Base-by-base conservation (phyloP, 1,140 invertebrate species). In the Drosophila pachea region DNA sequence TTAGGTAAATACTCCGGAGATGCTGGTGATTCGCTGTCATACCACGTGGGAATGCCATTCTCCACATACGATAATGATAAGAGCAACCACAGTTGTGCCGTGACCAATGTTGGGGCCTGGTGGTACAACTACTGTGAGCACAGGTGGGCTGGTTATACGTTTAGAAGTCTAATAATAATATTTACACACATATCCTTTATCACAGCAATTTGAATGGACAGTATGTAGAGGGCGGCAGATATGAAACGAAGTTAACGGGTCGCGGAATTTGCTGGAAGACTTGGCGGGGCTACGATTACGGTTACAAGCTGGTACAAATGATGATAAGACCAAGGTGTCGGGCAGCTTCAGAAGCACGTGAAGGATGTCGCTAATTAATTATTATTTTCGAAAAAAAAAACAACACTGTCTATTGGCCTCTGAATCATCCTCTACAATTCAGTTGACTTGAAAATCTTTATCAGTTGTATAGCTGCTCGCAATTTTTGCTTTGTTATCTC, bases 71-170 rank as follows among this genome's bases (percentile, higher is more conserved):
- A 83, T 72, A 84, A 90, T 11, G 94, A 95, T 84, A 92, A 94
- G 70, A 92, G 92, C 49, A 91, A 92, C 1, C 58, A 67, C 7
- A 92, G 92, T 22, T 95, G 94, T 86, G 94, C 94, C 0, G 75
- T 91, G 16, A 90, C 91, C 29, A 93, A 93, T 62, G 90, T 90
- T 38, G 92, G 92, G 4, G 93, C 92, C 5, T 94, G 93, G 91
- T 94, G 93, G 93, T 94, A 93, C 69, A 91, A 91, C 63, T 55
- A 71, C 8, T 90, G 88, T 14, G 68, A 88, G 14, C 69, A 76
- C 3, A 87, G 81, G 84, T 88, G 55, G 56, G 43, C 48, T 49
- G 4, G 32, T 36, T 8, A 4, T 47, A 56, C 6, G 6, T 7
- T 36, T 63, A 29, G n/a, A 5, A 5, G 8, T 7, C 31, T 8